phyloP scores from a whole-genome alignment of 2,113 vertebrate species.

The Phocoena phocoena region DNA sequence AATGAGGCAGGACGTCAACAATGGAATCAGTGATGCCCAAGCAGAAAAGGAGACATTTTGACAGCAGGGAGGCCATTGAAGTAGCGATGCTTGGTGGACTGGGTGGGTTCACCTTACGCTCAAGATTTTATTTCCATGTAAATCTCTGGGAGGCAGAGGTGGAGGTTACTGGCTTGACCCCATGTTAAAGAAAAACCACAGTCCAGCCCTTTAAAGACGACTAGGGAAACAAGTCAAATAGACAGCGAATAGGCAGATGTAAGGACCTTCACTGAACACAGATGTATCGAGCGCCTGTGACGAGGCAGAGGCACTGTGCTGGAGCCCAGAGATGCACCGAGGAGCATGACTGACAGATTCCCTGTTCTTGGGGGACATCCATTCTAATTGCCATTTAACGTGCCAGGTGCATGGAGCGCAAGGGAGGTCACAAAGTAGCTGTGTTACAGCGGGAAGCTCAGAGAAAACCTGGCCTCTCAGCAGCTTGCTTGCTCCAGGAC shows the following conservation, averaged over 20 bases:
- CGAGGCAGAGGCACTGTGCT: not conserved
- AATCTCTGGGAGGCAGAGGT: conserved; percentile 1
- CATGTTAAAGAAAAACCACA: conserved; percentile 14
- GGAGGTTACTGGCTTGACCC: not conserved
- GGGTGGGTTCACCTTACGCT: not conserved
- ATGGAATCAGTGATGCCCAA: conserved; percentile 71
- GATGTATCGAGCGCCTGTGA: not conserved
- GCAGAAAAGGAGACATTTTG: conserved; percentile 67
- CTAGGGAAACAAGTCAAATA: not conserved
- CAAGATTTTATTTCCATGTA: conserved; percentile 34
- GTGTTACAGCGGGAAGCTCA: not conserved
- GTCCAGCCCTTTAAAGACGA: not conserved
- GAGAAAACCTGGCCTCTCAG: not conserved
- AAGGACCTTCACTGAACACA: not conserved
- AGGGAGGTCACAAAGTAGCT: not conserved
- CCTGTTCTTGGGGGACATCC: not conserved
- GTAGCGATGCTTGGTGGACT: not conserved
- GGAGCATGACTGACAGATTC: not conserved
- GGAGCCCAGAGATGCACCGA: not conserved
- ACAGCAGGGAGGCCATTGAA: not conserved
- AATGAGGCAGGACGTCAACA: conserved; percentile 73
- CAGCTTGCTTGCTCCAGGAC: not conserved
- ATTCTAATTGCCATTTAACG: not conserved
- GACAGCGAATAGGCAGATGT: not conserved
- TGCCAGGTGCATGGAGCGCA: fast-evolving